Base-by-base conservation (phyloP, 2,888 invertebrate species). In the Nowickia ferox region DNA sequence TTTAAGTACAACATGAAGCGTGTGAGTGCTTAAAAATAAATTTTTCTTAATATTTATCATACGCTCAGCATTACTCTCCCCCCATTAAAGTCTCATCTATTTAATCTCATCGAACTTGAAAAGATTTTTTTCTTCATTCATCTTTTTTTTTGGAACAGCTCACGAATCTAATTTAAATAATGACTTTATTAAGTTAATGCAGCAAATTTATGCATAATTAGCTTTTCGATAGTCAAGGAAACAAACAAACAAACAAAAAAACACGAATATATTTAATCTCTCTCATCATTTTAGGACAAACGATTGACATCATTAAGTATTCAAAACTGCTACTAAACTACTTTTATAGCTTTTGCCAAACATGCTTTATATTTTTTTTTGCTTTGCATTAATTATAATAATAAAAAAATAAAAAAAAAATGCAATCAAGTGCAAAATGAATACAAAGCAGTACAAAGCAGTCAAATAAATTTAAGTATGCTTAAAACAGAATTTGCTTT, bases 301-400 rank as follows among this genome's bases (percentile, higher is more conserved):
- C 15, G 17, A 40, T 59, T 63, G 53, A 51, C 53, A 63, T 75
- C 75, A 75, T 72, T 80, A 65, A 57, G 65, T 65, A 71, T 80
- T 72, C 72, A 46, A 72, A 80, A 79, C 63, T 72, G 71, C 46
- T 55, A 2, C 61, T 61, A 44, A 69, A 71, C n/a, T 71, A 30
- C 46, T 63, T 72, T 2, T 46, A 65, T 72, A 30, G 5, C 30
- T 30, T 30, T 30, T 40, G 55, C 19, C 48, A 55, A 72, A 48
- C 79, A 79, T 53, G 53, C 71, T 79, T 71, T 63, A 71, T 71
- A 46, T 79, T 15, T 30, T 79, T 15, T 38, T 63, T 63, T 42
- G 15, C n/a, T 71, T 63, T 57, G 13, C 38, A 30, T 30, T 30
- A 30, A 30, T 30, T 5, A 30, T 30, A 30, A 30, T 30, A 30